Base-by-base conservation (phyloP, 1,140 invertebrate genomes). In the Copidosoma floridanum region DNA sequence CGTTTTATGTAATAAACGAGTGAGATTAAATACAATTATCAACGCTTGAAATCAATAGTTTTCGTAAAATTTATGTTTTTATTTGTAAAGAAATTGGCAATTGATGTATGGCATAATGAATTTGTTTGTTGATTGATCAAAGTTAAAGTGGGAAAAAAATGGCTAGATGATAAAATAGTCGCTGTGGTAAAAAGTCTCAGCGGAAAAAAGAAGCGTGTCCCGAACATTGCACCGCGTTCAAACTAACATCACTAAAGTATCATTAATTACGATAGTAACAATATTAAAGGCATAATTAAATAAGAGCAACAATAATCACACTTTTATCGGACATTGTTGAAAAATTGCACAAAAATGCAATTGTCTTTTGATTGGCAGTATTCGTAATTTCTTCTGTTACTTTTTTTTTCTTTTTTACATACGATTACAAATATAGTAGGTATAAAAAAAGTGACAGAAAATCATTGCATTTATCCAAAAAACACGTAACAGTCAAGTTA, bases 1-100 rank as follows among this genome's bases (percentile, higher is more conserved):
- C n/a, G n/a, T n/a, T n/a, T n/a, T n/a, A n/a, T n/a, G n/a, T n/a
- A n/a, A n/a, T n/a, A n/a, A n/a, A n/a, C n/a, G n/a, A n/a, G n/a
- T n/a, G n/a, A n/a, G n/a, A n/a, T n/a, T n/a, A n/a, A n/a, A n/a
- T n/a, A 29, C 27, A 8, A n/a, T 47, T 26, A 35, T 21, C 29
- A 35, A 16, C 18, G 16, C 20, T 51, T 20, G 20, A 35, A 37
- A 21, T 35, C 16, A 51, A 14, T 35, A 7, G 21, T 14, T 41
- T 16, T 11, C 26, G 27, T 44, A 35, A 51, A 11, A 10, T 53
- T 5, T 47, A n/a, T 7, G 12, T 60, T 32, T 21, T 64, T 54
- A 29, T 64, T 44, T 10, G 41, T n/a, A 64, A 64, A 59, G 61
- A 56, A 59, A 74, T 75, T 73, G 66, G 71, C 68, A 73, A 68